Conservation (phyloP, 2,888 invertebrate species). For the Drosophila nigritarsus region DNA sequence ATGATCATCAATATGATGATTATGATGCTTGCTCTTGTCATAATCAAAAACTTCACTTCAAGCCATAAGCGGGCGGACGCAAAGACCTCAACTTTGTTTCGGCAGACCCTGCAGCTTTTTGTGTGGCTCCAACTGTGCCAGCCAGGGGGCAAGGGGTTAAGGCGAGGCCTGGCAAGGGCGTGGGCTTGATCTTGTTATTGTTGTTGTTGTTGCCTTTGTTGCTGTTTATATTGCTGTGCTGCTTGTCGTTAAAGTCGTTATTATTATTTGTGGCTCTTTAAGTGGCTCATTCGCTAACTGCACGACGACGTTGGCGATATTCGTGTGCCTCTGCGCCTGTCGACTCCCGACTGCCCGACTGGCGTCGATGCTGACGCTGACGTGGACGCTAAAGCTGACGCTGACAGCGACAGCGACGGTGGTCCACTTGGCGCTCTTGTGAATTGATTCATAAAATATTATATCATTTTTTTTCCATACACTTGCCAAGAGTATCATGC, state of each 20-base stretch:
- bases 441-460: slow-evolving; percentile 82
- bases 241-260: slow-evolving; percentile 80
- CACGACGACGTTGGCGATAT: slow-evolving; percentile 77
- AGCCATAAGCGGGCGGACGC: slow-evolving; percentile 73
- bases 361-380: slow-evolving; percentile 47
- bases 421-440: slow-evolving; percentile 81
- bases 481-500: slow-evolving; percentile 4
- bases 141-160: neutral
- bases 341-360: slow-evolving; percentile 20
- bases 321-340: slow-evolving; percentile 64
- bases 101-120: slow-evolving; percentile 46
- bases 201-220: slow-evolving; percentile 41
- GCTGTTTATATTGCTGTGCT: slow-evolving; percentile 51
- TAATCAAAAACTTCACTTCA: slow-evolving; percentile 66
- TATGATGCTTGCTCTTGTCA: slow-evolving; percentile 47
- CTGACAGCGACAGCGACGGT: slow-evolving; percentile 73
- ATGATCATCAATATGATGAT: slow-evolving; percentile 25
- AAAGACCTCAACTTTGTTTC: slow-evolving; percentile 68
- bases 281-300: slow-evolving; percentile 82
- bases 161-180: slow-evolving; percentile 17
- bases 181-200: slow-evolving; percentile 47
- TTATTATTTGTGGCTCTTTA: slow-evolving; percentile 81
- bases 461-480: slow-evolving; percentile 70
- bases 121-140: slow-evolving; percentile 53
- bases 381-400: slow-evolving; percentile 44